A percentile compares a stretch with the other conserved stretches of the same genome.
phyloP scores from a whole-genome alignment of 2,113 vertebrate genomes.

The Pedetes capensis region DNA sequence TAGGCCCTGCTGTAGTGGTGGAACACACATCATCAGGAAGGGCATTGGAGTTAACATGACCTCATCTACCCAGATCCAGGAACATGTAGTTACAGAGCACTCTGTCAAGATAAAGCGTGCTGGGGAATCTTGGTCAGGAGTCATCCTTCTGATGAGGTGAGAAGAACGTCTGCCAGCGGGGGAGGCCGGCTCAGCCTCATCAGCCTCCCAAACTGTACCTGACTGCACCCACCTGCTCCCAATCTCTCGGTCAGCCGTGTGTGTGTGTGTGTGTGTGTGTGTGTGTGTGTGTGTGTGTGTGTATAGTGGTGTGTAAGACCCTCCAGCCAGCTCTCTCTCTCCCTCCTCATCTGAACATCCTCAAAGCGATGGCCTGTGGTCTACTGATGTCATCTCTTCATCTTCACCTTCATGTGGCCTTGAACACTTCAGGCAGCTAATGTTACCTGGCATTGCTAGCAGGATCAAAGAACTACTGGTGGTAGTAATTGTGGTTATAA shows the following conservation, averaged over 20 bases:
- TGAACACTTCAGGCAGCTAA: too few relatives aligned
- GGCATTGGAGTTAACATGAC: background rate
- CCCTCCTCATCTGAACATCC: background rate
- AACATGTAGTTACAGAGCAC: too few relatives aligned
- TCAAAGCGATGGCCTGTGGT: background rate
- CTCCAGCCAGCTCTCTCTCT: background rate
- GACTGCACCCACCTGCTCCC: background rate
- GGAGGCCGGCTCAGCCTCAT: background rate
- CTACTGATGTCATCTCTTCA: accelerated
- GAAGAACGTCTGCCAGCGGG: background rate
- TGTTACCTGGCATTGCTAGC: background rate
- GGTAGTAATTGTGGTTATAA: background rate
- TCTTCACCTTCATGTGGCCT: background rate
- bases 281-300: background rate
- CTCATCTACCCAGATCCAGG: background rate
- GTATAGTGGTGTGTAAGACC: too few relatives aligned
- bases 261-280: background rate
- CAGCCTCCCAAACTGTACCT: background rate
- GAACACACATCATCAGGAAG: too few relatives aligned
- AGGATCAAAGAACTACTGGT: accelerated
- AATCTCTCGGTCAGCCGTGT: background rate
- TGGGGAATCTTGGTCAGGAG: background rate
- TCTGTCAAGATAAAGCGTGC: accelerated
- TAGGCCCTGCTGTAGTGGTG: too few relatives aligned
- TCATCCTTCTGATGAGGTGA: background rate